phyloP scores from a whole-genome alignment of 2,888 invertebrate species.

The Drosophila colorata region DNA sequence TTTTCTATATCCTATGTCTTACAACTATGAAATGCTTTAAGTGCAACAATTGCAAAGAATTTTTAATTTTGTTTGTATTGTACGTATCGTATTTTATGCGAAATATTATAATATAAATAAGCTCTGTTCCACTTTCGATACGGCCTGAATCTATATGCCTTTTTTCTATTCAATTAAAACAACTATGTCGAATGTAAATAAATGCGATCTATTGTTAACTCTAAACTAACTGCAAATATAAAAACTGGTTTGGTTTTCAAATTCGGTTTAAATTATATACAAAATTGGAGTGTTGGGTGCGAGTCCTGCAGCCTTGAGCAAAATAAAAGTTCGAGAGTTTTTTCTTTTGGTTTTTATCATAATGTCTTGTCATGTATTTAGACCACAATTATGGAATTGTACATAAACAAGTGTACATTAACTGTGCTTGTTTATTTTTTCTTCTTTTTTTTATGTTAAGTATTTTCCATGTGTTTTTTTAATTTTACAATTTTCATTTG shows the following conservation, averaged over 20 bases:
- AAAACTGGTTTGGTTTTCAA: conserved; percentile 5
- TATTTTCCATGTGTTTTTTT: conserved; percentile 29
- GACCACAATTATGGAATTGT: conserved; percentile 38
- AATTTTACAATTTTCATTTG: conserved; percentile 36
- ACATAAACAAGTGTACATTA: conserved; percentile 63
- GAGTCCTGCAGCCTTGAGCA: neutral
- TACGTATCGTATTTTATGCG: conserved; percentile 22
- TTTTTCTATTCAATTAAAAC: conserved; percentile 21
- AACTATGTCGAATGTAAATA: conserved; percentile 66
- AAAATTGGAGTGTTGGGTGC: neutral
- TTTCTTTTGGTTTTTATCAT: conserved; percentile 47
- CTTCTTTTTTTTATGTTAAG: conserved; percentile 17
- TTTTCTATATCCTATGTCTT: conserved; percentile 25
- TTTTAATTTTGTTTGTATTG: conserved; percentile 17
- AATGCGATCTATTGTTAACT: conserved; percentile 65
- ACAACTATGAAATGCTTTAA: conserved; percentile 65
- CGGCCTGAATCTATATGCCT: conserved; percentile 28
- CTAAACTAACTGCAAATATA: conserved; percentile 3
- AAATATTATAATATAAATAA: conserved; percentile 13
- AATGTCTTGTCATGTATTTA: conserved; percentile 63
- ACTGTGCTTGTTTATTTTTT: conserved; percentile 54
- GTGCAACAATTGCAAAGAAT: conserved; percentile 71
- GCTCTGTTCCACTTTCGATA: conserved; percentile 19
- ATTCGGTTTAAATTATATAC: too few species aligned
- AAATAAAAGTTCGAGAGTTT: conserved; percentile 6